These are phyloP conservation scores for Tachysurus fulvidraco DNA, from an alignment of 2,113 vertebrate genomes.

Conservation along the genomic window DNA sequence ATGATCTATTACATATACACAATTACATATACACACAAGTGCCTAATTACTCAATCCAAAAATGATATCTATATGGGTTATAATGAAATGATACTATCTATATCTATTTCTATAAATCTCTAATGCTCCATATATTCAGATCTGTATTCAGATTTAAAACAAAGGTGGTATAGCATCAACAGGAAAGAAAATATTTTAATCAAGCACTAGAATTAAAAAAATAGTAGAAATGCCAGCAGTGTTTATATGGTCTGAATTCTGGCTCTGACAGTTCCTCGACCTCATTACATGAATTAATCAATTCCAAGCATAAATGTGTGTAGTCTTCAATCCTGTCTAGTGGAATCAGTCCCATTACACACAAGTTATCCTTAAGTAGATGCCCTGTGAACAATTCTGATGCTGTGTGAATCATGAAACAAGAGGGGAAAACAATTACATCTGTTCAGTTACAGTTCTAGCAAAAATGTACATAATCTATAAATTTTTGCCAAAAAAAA, in stretches of 20 bases:
- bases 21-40: too few species aligned
- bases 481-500: too few species aligned
- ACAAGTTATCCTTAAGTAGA: too few species aligned
- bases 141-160: not conserved
- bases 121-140: not conserved
- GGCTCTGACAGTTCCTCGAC: not conserved
- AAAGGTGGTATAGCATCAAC: too few species aligned
- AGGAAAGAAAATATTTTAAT: too few species aligned
- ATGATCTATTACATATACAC: not conserved
- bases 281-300: too few species aligned
- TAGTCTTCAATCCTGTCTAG: not conserved
- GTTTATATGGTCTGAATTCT: not conserved
- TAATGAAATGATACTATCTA: not conserved
- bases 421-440: too few species aligned
- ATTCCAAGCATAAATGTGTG: not conserved
- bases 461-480: too few species aligned
- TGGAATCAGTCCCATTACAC: too few species aligned
- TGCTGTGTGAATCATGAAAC: too few species aligned
- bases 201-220: not conserved
- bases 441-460: not conserved
- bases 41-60: not conserved
- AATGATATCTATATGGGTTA: not conserved
- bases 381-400: too few species aligned
- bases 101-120: too few species aligned
- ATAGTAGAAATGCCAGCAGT: not conserved